phyloP scores from a whole-genome alignment of 2,797 vertebrate genomes.

The Chiroxiphia lanceolata region DNA sequence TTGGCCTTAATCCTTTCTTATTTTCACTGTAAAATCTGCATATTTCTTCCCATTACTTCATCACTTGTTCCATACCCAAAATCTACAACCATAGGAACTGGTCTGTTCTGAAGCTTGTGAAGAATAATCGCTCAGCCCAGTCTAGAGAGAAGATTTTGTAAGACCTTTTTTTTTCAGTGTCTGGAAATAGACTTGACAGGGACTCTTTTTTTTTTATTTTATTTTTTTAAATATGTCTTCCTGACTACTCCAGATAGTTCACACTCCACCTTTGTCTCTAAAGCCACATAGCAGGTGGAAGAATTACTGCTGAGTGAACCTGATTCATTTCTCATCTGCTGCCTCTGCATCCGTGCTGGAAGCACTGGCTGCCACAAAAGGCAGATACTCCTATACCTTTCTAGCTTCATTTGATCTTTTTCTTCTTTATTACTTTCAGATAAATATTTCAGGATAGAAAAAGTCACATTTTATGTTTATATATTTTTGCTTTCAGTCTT shows the following conservation, averaged over 20 bases:
- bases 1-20: neutral
- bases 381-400: neutral
- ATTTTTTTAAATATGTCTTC: neutral
- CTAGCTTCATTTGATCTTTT: neutral
- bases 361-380: neutral
- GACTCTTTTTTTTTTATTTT: neutral
- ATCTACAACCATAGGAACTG: neutral
- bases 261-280: neutral
- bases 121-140: neutral
- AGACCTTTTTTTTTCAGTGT: neutral
- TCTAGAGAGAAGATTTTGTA: neutral
- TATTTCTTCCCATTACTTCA: neutral
- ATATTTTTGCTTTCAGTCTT: neutral
- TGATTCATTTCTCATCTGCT: neutral
- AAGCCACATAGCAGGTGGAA: neutral
- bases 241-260: neutral
- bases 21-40: neutral
- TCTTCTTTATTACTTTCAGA: neutral
- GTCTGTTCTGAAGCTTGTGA: neutral
- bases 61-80: neutral
- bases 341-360: neutral
- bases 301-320: neutral
- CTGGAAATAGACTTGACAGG: neutral
- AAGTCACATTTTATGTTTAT: neutral
- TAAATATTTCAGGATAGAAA: neutral